These are phyloP conservation scores for Lasiurus cinereus DNA, from an alignment of 2,113 vertebrate genomes.

Conservation along the genomic window DNA sequence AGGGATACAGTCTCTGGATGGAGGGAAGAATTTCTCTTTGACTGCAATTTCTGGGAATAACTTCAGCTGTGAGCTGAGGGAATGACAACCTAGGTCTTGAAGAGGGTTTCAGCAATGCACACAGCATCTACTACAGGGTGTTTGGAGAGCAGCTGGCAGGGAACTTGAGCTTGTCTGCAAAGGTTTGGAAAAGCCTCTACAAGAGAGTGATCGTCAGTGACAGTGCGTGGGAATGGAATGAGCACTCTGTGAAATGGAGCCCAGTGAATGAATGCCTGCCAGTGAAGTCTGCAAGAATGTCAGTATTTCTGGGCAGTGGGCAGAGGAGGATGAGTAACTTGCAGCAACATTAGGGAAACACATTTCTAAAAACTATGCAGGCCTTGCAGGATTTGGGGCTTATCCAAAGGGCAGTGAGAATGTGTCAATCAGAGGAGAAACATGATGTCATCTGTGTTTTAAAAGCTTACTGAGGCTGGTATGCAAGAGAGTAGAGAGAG, in stretches of 20 bases:
- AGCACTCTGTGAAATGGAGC: background rate
- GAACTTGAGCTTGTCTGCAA: background rate
- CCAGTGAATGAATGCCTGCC: background rate
- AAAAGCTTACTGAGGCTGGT: background rate
- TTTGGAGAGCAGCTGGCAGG: background rate
- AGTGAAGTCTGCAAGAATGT: background rate
- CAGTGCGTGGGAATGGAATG: fast-evolving
- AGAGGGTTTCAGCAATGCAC: no score
- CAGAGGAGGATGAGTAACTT: background rate
- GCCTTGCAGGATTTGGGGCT: background rate
- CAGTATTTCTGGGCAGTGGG: background rate
- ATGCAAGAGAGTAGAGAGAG: background rate
- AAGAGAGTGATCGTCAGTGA: background rate
- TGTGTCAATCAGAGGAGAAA: background rate
- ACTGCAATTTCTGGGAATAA: background rate
- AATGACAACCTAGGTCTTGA: background rate
- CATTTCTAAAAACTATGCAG: background rate
- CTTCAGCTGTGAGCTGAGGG: background rate
- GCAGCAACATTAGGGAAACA: background rate
- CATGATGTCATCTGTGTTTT: background rate
- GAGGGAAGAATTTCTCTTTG: background rate
- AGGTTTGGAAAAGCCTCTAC: no score
- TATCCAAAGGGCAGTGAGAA: background rate
- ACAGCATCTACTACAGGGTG: background rate
- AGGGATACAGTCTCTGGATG: background rate